phyloP scores from a whole-genome alignment of 1,140 invertebrate genomes.

The Zaprionus kolodkinae region DNA sequence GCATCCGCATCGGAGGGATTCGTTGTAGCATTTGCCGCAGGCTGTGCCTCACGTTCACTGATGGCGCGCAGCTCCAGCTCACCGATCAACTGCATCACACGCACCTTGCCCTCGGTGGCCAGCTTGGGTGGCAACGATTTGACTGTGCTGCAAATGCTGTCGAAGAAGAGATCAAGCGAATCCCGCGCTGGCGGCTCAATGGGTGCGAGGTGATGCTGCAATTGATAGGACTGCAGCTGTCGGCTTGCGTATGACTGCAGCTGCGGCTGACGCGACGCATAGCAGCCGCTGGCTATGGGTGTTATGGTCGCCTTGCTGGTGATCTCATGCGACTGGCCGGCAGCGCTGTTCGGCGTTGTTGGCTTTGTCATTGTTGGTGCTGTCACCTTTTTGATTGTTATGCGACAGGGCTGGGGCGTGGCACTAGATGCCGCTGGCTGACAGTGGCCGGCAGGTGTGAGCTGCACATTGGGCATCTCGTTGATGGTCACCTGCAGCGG shows the following conservation, averaged over 20 bases:
- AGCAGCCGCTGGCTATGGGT: slow-evolving; percentile 49
- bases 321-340: slow-evolving; percentile 46
- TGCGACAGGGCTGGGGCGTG: slow-evolving; percentile 59
- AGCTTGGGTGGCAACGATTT: slow-evolving; percentile 73
- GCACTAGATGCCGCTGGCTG: slow-evolving; percentile 8
- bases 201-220: slow-evolving; percentile 52
- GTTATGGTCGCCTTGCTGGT: slow-evolving; percentile 71
- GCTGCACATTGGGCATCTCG: slow-evolving; percentile 50
- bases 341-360: not conserved
- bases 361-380: slow-evolving; percentile 23
- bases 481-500: slow-evolving; percentile 72
- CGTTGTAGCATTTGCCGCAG: not conserved
- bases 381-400: slow-evolving; percentile 71
- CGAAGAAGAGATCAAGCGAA: slow-evolving; percentile 76
- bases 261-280: slow-evolving; percentile 33
- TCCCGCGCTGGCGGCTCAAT: slow-evolving; percentile 47
- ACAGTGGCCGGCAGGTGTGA: slow-evolving; percentile 23
- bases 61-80: slow-evolving; percentile 76
- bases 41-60: slow-evolving; percentile 56
- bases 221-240: slow-evolving; percentile 56
- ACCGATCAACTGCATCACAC: slow-evolving; percentile 73
- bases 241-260: slow-evolving; percentile 15
- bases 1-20: slow-evolving; percentile 21
- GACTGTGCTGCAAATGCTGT: slow-evolving; percentile 74
- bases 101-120: slow-evolving; percentile 74